A percentile compares a stretch with the other conserved stretches of the same genome.
phyloP scores from a whole-genome alignment of 2,797 vertebrate genomes.

The Agapornis canus region DNA sequence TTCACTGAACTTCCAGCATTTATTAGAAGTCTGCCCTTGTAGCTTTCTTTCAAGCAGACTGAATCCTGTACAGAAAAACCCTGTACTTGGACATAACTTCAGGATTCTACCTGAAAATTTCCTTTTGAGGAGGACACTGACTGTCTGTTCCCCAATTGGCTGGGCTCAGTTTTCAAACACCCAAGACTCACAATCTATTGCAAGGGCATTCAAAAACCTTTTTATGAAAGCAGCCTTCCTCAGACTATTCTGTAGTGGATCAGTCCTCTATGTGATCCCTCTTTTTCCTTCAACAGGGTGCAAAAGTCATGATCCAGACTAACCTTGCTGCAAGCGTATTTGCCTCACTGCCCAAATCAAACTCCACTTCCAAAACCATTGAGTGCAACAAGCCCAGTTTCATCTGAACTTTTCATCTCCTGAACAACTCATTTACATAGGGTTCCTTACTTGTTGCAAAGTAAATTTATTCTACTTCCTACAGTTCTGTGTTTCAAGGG shows the following conservation, averaged over 20 bases:
- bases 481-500: neutral
- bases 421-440: neutral
- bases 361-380: neutral
- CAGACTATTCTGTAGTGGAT: neutral
- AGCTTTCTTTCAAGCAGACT: neutral
- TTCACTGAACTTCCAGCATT: neutral
- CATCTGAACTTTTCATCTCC: neutral
- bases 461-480: neutral
- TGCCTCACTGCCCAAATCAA: neutral
- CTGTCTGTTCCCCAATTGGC: neutral
- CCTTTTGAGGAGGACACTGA: neutral
- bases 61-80: neutral
- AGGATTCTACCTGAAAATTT: neutral
- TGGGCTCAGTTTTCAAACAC: neutral
- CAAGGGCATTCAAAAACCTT: neutral
- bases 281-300: neutral
- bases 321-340: rapidly evolving
- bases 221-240: neutral
- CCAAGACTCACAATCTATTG: neutral
- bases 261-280: neutral
- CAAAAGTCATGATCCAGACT: neutral
- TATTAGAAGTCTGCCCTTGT: neutral
- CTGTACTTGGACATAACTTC: neutral
- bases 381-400: neutral
- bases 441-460: neutral